Conservation (phyloP, 2,113 vertebrate species). For the Siniperca chuatsi region DNA sequence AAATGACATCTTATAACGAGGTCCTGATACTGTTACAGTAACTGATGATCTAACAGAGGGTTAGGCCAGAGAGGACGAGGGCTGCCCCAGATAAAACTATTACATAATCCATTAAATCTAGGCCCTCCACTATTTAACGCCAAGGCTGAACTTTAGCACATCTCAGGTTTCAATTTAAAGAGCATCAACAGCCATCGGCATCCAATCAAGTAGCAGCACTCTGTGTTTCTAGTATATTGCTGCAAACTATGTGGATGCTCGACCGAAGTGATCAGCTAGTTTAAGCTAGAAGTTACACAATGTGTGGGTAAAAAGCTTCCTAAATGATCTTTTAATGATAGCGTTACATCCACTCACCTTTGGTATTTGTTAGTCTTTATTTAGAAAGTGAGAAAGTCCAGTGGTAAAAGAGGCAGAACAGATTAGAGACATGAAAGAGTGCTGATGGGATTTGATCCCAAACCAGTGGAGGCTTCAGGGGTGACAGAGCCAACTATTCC, state of each 20-base stretch:
- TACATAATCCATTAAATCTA: constrained; percentile 74
- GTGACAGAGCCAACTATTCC: not conserved
- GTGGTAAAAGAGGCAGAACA: not conserved
- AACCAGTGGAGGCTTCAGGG: not conserved
- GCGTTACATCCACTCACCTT: not conserved
- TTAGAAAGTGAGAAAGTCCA: not conserved
- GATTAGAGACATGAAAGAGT: not conserved
- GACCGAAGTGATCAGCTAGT: not conserved
- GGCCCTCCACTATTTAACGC: constrained; percentile 50
- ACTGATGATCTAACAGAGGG: constrained; percentile 49
- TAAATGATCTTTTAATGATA: rapidly evolving
- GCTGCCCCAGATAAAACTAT: constrained; percentile 65
- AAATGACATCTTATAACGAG: constrained; percentile 19
- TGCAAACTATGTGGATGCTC: constrained; percentile 3
- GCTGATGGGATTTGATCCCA: not conserved
- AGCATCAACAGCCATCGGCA: constrained; percentile 35
- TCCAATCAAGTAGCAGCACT: constrained; percentile 38
- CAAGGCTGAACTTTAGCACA: constrained; percentile 52
- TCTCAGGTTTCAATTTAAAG: constrained; percentile 63
- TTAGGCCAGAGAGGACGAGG: constrained; percentile 18
- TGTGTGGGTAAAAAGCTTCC: not conserved
- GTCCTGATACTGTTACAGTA: constrained; percentile 48
- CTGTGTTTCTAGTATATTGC: not conserved
- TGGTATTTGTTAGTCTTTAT: not conserved
- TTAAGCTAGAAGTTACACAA: not conserved